These are phyloP conservation scores for Apeira syringaria DNA, from an alignment of 2,888 invertebrate species.

Conservation along the genomic window DNA sequence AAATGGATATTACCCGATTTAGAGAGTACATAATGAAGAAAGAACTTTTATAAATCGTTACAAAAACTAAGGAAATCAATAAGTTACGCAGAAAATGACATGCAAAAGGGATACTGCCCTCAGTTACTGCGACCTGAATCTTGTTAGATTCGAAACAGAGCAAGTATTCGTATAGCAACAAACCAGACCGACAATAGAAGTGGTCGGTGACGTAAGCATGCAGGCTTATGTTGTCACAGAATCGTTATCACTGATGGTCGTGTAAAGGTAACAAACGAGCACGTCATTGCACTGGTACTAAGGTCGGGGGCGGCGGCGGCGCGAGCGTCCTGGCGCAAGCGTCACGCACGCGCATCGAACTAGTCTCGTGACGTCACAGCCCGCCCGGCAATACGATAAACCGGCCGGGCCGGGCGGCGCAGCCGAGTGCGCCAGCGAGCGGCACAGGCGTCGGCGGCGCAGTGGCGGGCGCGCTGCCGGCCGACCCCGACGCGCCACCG, in stretches of 20 bases:
- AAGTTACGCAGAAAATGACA: too few relatives aligned
- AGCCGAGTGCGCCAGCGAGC: slow-evolving; percentile 60
- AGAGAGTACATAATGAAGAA: too few relatives aligned
- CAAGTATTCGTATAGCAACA: slow-evolving; percentile 17
- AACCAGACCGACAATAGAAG: slow-evolving; percentile 2
- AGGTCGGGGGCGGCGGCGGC: slow-evolving; percentile 73
- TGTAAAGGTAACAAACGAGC: slow-evolving; percentile 57
- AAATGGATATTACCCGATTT: too few relatives aligned
- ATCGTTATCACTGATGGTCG: slow-evolving; percentile 36
- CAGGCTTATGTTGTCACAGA: slow-evolving; percentile 16
- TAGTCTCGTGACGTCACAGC: slow-evolving; percentile 81
- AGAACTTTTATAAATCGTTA: too few relatives aligned
- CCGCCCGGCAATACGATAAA: slow-evolving; percentile 79
- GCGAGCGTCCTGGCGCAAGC: slow-evolving; percentile 72
- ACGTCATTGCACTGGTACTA: slow-evolving; percentile 72
- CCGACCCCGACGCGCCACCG: slow-evolving; percentile 79
- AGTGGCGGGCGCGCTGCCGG: slow-evolving; percentile 79
- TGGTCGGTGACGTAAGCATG: slow-evolving; percentile 5
- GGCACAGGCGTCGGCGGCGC: slow-evolving; percentile 58
- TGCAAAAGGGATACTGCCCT: not conserved
- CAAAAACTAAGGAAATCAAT: too few relatives aligned
- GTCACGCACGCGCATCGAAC: slow-evolving; percentile 79
- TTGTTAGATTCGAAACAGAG: slow-evolving; percentile 21
- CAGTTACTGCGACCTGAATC: slow-evolving; percentile 1
- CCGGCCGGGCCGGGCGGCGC: slow-evolving; percentile 78